Percentiles rank a stretch among this genome's conserved stretches.
phyloP scores from a whole-genome alignment of 2,888 invertebrate species.

The Hartigia nigra region DNA sequence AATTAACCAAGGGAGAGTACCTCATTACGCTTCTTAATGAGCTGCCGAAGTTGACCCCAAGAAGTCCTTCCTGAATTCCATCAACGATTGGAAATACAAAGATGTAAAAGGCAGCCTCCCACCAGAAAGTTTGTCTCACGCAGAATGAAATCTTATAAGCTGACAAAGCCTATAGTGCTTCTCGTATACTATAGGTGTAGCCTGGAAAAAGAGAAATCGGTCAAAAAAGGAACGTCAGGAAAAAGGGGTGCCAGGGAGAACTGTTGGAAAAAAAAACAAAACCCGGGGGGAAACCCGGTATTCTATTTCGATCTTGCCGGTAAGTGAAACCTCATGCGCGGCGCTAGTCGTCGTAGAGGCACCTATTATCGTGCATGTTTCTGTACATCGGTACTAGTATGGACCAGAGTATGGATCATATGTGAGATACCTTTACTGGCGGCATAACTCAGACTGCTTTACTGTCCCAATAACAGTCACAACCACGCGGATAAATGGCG shows the following conservation, averaged over 20 bases:
- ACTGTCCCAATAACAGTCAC: slow-evolving; percentile 10
- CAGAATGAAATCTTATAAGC: not conserved
- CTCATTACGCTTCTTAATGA: slow-evolving; percentile 54
- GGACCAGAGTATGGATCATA: not conserved
- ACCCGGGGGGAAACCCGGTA: slow-evolving; percentile 1
- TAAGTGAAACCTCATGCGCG: slow-evolving; percentile 24
- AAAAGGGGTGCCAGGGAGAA: not conserved
- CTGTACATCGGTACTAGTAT: not conserved
- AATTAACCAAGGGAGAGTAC: slow-evolving; percentile 52
- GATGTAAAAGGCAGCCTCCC: not conserved
- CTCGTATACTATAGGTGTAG: not conserved
- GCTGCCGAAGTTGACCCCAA: slow-evolving; percentile 31
- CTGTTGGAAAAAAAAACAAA: not conserved
- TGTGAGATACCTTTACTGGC: slow-evolving; percentile 4
- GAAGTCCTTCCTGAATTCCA: slow-evolving; percentile 1
- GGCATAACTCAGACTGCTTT: slow-evolving; percentile 21
- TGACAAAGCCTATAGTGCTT: not conserved
- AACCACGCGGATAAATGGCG: slow-evolving; percentile 24
- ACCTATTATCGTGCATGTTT: slow-evolving; percentile 1
- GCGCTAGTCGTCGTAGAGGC: slow-evolving; percentile 2
- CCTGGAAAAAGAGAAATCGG: not conserved
- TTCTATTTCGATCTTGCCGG: slow-evolving; percentile 21
- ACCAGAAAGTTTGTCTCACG: not conserved
- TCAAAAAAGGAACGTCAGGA: not conserved
- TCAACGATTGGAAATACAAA: not conserved